Conservation (phyloP, 64 coral and sea anemone species). For the Trachythela sp. region DNA sequence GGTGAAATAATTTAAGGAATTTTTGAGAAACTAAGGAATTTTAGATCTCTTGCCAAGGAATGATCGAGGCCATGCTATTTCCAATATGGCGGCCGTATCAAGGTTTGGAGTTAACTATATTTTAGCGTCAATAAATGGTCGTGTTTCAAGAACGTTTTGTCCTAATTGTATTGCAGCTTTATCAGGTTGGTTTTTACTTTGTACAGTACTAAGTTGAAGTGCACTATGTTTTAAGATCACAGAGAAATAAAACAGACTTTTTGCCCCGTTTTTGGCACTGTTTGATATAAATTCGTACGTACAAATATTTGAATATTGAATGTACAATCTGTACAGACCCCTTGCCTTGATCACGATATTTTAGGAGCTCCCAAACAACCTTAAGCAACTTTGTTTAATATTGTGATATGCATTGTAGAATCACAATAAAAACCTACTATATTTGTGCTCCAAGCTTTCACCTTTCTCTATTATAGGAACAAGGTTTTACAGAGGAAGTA, state of each 20-base stretch:
- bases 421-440: too few relatives aligned
- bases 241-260: too few relatives aligned
- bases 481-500: conserved; percentile 80
- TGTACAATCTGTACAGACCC: too few relatives aligned
- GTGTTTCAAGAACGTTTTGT: background rate
- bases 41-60: background rate
- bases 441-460: too few relatives aligned
- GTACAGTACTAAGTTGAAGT: background rate
- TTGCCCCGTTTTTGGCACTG: too few relatives aligned
- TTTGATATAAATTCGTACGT: too few relatives aligned
- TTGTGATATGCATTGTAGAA: too few relatives aligned
- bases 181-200: background rate
- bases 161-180: background rate
- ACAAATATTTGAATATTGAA: background rate
- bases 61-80: background rate
- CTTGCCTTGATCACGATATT: too few relatives aligned
- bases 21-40: too few relatives aligned
- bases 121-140: background rate
- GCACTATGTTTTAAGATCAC: background rate
- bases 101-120: background rate
- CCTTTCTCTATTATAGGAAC: conserved; percentile 57
- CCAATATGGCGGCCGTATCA: conserved; percentile 52
- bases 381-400: too few relatives aligned
- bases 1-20: too few relatives aligned
- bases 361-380: background rate